These are phyloP conservation scores for Oncorhynchus nerka DNA, from an alignment of 2,113 vertebrate species.

Conservation along the genomic window DNA sequence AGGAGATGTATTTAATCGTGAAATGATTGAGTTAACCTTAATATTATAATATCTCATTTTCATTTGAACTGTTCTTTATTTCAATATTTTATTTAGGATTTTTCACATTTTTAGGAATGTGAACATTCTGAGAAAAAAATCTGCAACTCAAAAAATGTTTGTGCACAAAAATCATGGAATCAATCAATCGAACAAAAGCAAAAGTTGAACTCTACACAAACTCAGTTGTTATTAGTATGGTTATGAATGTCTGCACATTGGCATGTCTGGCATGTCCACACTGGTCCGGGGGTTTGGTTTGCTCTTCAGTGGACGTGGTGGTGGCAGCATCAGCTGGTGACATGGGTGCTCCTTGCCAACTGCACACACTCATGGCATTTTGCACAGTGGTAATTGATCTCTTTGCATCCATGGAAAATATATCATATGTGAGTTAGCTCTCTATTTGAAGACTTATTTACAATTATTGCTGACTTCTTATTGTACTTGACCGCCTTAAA, in stretches of 20 bases:
- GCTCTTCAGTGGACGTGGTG: not conserved
- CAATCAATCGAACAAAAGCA: not conserved
- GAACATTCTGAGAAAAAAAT: not conserved
- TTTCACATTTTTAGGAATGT: not conserved
- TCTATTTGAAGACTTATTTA: slow-evolving; percentile 38
- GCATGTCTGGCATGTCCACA: slow-evolving; percentile 8
- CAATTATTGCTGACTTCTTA: slow-evolving; percentile 66
- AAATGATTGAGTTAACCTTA: slow-evolving; percentile 56
- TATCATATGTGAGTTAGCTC: slow-evolving; percentile 78
- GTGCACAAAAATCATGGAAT: not conserved
- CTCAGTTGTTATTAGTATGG: not conserved
- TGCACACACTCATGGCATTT: slow-evolving; percentile 83
- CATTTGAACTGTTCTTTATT: slow-evolving; percentile 28
- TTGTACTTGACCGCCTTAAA: slow-evolving; percentile 95
- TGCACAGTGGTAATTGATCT: slow-evolving; percentile 78
- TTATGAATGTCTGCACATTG: not conserved
- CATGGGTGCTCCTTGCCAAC: slow-evolving; percentile 76
- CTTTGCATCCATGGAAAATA: slow-evolving; percentile 77
- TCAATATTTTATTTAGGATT: slow-evolving; percentile 35
- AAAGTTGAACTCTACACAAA: not conserved
- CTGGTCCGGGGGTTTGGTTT: slow-evolving; percentile 11
- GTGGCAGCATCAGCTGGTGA: slow-evolving; percentile 57
- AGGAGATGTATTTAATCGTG: slow-evolving; percentile 27
- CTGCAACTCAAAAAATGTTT: not conserved
- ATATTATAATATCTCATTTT: slow-evolving; percentile 38